Percentiles rank a stretch among this genome's conserved stretches.
phyloP scores from a whole-genome alignment of 2,888 invertebrate genomes.

The Tetranychus piercei region DNA sequence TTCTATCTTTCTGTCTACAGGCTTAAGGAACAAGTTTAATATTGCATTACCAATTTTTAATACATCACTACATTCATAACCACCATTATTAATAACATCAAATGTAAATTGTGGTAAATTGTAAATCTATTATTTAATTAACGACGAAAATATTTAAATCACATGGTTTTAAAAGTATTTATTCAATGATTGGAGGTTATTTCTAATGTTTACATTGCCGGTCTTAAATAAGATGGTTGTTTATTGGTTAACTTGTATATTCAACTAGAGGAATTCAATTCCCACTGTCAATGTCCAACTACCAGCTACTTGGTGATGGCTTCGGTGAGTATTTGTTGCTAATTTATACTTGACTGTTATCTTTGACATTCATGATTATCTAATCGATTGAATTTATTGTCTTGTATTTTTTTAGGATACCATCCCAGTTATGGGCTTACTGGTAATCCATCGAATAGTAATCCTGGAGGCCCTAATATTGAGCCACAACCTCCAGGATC shows the following conservation, averaged over 20 bases:
- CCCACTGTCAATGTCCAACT: slow-evolving; percentile 24
- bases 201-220: neutral
- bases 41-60: neutral
- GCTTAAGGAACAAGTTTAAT: neutral
- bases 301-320: slow-evolving; percentile 27
- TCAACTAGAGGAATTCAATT: neutral
- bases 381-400: too few species aligned
- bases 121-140: neutral
- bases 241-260: neutral
- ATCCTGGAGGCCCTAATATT: slow-evolving; percentile 20
- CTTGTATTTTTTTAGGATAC: slow-evolving; percentile 16
- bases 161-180: neutral
- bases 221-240: neutral
- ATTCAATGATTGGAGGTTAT: neutral
- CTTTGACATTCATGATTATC: too few species aligned
- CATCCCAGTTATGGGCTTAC: slow-evolving; percentile 21
- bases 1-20: neutral
- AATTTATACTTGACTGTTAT: too few species aligned
- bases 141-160: neutral
- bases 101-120: neutral
- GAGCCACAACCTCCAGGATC: slow-evolving; percentile 21
- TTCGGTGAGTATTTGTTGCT: slow-evolving; percentile 16
- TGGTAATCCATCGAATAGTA: slow-evolving; percentile 19
- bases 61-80: neutral
- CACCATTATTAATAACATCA: neutral